These are phyloP conservation scores for Xestia xanthographa DNA, from an alignment of 2,888 invertebrate species.

Conservation along the genomic window DNA sequence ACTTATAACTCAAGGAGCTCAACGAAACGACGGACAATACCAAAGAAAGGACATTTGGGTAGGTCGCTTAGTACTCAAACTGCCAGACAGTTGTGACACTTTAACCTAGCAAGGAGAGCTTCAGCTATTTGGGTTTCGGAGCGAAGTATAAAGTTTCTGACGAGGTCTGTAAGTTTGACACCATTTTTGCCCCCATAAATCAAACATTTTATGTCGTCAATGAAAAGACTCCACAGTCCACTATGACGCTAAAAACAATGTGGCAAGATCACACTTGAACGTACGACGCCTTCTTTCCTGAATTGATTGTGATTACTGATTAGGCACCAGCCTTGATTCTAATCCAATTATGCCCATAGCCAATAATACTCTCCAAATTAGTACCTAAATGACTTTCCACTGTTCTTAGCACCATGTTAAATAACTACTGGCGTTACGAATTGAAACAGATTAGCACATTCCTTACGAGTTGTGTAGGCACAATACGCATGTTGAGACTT, in stretches of 20 bases:
- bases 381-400: slow-evolving; percentile 25
- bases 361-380: slow-evolving; percentile 24
- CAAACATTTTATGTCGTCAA: neutral
- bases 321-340: neutral
- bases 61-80: no score
- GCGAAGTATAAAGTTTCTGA: no score
- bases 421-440: slow-evolving; percentile 37
- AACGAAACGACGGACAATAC: no score
- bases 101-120: no score
- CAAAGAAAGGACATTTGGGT: no score
- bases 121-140: no score
- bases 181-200: no score
- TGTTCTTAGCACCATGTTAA: slow-evolving; percentile 32
- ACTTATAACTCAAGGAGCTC: no score
- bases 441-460: slow-evolving; percentile 50
- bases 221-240: neutral
- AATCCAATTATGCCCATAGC: slow-evolving; percentile 13
- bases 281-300: neutral
- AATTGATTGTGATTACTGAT: no score
- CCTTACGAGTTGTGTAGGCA: slow-evolving; percentile 6
- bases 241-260: neutral
- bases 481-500: slow-evolving; percentile 18
- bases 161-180: no score
- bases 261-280: neutral
- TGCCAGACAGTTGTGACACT: no score